phyloP scores from a whole-genome alignment of 2,888 invertebrate genomes.

The Gibbula magus region DNA sequence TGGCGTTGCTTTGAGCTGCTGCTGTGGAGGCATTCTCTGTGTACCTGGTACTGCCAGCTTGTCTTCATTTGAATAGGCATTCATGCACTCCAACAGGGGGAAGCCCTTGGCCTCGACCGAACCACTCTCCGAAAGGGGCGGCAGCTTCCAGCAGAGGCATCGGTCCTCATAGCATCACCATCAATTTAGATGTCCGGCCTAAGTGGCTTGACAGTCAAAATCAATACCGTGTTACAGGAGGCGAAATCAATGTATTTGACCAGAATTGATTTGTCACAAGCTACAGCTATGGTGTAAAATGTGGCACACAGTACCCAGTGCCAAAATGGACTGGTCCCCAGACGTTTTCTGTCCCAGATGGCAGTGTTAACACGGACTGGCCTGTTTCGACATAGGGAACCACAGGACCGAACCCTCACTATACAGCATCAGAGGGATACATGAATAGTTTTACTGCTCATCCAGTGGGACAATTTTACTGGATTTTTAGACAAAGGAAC shows the following conservation, averaged over 20 bases:
- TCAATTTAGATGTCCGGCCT: background rate
- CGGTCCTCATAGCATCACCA: background rate
- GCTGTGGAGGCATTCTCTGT: constrained; percentile 13
- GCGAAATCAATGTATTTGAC: constrained; percentile 12
- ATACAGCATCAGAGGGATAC: background rate
- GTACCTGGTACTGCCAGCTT: constrained; percentile 4
- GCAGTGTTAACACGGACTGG: background rate
- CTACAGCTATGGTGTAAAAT: background rate
- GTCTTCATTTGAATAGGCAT: constrained; percentile 22
- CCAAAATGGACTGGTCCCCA: constrained; percentile 7
- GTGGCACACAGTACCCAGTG: background rate
- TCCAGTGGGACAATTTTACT: too few relatives aligned
- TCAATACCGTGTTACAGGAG: constrained; percentile 2
- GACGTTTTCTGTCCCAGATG: constrained; percentile 23
- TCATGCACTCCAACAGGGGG: constrained; percentile 16
- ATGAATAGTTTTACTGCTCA: too few relatives aligned
- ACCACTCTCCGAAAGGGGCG: background rate
- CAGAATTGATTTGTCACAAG: background rate
- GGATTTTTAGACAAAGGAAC: too few relatives aligned
- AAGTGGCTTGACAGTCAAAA: background rate
- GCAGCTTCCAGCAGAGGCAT: background rate
- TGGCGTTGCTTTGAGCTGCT: constrained; percentile 4
- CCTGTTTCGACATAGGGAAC: constrained; percentile 11
- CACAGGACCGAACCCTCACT: background rate
- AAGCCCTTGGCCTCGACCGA: background rate